Evolutionary conservation across 2,888 invertebrate species (phyloP), one percentile per base, ranked within the genome.

Genomic region (Nebria salina): DNA sequence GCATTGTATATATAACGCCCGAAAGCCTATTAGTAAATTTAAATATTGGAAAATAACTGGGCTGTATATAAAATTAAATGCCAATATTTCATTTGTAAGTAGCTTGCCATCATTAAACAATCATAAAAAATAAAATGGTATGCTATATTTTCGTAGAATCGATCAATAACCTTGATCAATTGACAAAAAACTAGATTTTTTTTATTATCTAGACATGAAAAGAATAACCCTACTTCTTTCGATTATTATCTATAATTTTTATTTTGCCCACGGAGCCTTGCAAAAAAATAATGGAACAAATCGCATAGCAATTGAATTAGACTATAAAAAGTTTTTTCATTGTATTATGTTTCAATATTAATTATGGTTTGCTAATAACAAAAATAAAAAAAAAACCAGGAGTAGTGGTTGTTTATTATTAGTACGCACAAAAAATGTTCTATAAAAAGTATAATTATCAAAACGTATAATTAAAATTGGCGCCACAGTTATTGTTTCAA

Each of bases 391-490:
- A 54, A 54, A 54, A 54, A 54, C 2, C 8, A 4, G 3, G 13
- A 54, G 54, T 54, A 54, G 54, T 54, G 54, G 54, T 54, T 54
- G 6, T 11, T 54, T 13, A 54, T 54, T 54, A 54, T 11, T 11
- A 54, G 54, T 54, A 54, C 7, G 54, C 54, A 7, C 54, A 54
- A 54, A 54, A 54, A 54, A 54, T 54, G 8, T 4, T 7, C 2
- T 54, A 54, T 8, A 54, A 54, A 43, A 54, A 54, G 54, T 54
- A 54, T 54, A 54, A 20, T 25, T 70, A 34, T 70, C 70, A 25
- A 70, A 70, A 70, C 11, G 70, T 70, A 70, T 70, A 70, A 70
- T 70, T 70, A 70, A 26, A 13, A 70, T 26, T 70, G 70, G 70
- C 70, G 70, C 70, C 70, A 70, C 54, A 25, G 20, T 70, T 25